Base-by-base conservation (phyloP, 2,888 invertebrate genomes). In the Lasioglossum leucozonium region DNA sequence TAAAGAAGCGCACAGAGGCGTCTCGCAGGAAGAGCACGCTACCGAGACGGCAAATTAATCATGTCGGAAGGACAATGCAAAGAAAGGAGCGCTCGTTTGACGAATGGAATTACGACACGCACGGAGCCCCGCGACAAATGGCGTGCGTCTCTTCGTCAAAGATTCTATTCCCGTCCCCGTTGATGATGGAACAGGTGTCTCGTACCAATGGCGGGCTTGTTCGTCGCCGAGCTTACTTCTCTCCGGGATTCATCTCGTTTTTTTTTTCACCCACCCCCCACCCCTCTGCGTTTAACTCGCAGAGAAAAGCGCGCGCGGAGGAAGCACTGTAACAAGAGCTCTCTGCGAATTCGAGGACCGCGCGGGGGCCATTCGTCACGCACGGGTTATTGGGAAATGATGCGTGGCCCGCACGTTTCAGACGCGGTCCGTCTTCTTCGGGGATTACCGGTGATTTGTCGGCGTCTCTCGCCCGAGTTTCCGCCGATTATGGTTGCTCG, bases 91-190 rank as follows among this genome's bases (percentile, higher is more conserved):
- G 58, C 26, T 40, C 62, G 79, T 89, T 90, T 90, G 91, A 91
- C 87, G 85, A 86, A 90, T 89, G 91, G 75, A 89, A 86, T 84
- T 81, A 82, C 90, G 87, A 84, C 88, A 88, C 87, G 88, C 81
- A 81, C 85, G 79, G 72, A 78, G 77, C 78, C 84, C 78, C 84
- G 34, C 86, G 88, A 88, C 90, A 89, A 91, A 89, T 87, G 88
- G 91, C 89, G 84, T 84, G 85, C 85, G 87, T 88, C 91, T 82
- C 86, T 84, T 86, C 89, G 89, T 88, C 89, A 89, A 91, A 88
- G 84, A 82, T 82, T 77, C 91, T 88, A 88, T 90, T 88, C 82
- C 81, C 55, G 85, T 75, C 84, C 44, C 55, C 22, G 77, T 84
- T 67, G 71, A 74, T 78, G 74, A 65, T 67, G 76, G 72, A 89